Percentiles rank a stretch among this genome's conserved stretches.
phyloP scores from a whole-genome alignment of 2,888 invertebrate species.

The Stomorhina lunata region DNA sequence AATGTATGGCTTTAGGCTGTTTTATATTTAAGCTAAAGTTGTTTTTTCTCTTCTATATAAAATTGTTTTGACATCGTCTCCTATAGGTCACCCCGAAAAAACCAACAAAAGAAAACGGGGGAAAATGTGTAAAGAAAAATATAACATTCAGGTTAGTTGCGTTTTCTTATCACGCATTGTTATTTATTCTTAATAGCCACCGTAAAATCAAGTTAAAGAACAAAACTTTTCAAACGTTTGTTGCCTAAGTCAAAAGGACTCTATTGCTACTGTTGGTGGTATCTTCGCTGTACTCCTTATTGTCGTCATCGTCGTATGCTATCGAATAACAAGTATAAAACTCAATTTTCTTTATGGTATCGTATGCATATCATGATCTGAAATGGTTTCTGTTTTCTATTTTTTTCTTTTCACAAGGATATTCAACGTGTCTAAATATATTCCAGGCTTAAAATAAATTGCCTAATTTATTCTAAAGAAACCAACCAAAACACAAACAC shows the following conservation, averaged over 20 bases:
- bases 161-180: conserved; percentile 76
- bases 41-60: conserved; percentile 23
- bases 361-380: conserved; percentile 61
- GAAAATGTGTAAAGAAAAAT: too few species aligned
- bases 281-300: too few species aligned
- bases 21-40: conserved; percentile 26
- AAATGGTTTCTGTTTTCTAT: background rate
- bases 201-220: conserved; percentile 69
- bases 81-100: background rate
- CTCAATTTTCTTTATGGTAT: conserved; percentile 59
- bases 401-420: conserved; percentile 1
- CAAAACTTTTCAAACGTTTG: conserved; percentile 21
- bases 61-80: conserved; percentile 4
- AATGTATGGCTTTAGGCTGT: conserved; percentile 10
- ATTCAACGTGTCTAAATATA: background rate
- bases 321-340: conserved; percentile 49
- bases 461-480: conserved; percentile 44
- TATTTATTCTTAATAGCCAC: conserved; percentile 73
- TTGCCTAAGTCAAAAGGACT: background rate
- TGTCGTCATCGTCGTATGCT: too few species aligned
- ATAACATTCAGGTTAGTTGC: conserved; percentile 65
- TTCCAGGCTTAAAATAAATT: conserved; percentile 50
- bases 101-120: background rate
- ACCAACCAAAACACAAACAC: background rate
- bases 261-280: background rate